phyloP scores from a whole-genome alignment of 2,797 vertebrate species.

The Crossoptilon crossoptilon region DNA sequence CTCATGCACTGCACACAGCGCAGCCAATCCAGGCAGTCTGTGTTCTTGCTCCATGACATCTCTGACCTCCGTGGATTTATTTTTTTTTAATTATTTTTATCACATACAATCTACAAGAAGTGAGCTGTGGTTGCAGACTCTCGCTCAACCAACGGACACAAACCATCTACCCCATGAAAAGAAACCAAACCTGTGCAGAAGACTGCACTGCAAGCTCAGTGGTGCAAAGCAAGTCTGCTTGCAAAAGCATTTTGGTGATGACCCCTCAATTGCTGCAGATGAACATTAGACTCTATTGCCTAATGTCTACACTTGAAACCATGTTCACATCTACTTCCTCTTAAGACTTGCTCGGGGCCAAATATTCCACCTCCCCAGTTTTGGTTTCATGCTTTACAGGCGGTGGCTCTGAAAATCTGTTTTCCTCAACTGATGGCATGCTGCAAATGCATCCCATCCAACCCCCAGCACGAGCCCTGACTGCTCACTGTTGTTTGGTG shows the following conservation, averaged over 20 bases:
- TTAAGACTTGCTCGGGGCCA: not conserved
- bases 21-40: not conserved
- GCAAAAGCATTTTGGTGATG: not conserved
- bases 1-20: not conserved
- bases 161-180: not conserved
- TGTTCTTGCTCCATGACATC: not conserved
- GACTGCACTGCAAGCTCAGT: not conserved
- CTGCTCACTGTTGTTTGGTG: not conserved
- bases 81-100: not conserved
- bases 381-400: not conserved
- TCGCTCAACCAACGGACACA: constrained; percentile 5
- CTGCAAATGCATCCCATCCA: not conserved
- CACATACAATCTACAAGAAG: not conserved
- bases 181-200: not conserved
- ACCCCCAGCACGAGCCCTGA: not conserved
- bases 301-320: not conserved
- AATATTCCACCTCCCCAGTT: not conserved
- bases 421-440: not conserved
- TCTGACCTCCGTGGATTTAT: not conserved
- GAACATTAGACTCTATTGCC: not conserved
- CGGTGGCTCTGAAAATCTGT: not conserved
- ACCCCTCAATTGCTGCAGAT: not conserved
- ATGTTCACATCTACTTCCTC: accelerated
- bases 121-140: not conserved
- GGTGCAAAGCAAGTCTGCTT: not conserved